phyloP scores from a whole-genome alignment of 2,113 vertebrate species.

The Toxotes chatareus region DNA sequence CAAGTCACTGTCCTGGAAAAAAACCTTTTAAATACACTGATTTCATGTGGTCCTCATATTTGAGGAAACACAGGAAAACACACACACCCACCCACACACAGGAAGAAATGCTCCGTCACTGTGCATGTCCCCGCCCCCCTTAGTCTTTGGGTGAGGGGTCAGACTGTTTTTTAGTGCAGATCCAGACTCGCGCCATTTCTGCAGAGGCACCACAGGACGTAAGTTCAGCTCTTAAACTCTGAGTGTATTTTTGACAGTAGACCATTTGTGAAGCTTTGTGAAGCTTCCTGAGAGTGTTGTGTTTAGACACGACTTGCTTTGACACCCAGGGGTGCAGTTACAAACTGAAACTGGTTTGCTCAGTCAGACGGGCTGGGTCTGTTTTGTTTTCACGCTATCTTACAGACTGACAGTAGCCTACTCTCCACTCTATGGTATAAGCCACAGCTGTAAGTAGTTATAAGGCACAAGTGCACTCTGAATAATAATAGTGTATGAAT shows the following conservation, averaged over 20 bases:
- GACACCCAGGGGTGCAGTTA: neutral
- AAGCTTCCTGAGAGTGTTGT: neutral
- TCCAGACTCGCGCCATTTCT: neutral
- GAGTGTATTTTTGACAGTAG: neutral
- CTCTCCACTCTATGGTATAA: too few species aligned
- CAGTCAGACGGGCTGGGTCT: neutral
- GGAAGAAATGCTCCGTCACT: neutral
- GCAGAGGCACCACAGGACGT: slow-evolving; percentile 17
- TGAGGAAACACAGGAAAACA: too few species aligned
- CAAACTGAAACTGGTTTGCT: neutral
- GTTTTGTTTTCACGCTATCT: neutral
- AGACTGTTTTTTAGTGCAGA: neutral
- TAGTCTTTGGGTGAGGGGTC: neutral
- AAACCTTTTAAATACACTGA: too few species aligned
- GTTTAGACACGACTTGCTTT: neutral
- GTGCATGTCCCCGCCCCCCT: neutral
- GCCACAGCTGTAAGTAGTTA: too few species aligned
- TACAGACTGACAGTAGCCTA: neutral
- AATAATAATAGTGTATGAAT: too few species aligned
- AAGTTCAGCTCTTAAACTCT: neutral
- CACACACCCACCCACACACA: too few species aligned
- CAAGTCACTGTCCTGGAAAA: too few species aligned
- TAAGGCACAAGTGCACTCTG: too few species aligned
- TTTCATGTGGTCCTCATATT: too few species aligned
- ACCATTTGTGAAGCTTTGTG: neutral